Percentiles rank a stretch among this genome's conserved stretches.
Evolutionary conservation across 2,113 vertebrate genomes (phyloP).

Genomic region (Paracanthobrama guichenoti): DNA sequence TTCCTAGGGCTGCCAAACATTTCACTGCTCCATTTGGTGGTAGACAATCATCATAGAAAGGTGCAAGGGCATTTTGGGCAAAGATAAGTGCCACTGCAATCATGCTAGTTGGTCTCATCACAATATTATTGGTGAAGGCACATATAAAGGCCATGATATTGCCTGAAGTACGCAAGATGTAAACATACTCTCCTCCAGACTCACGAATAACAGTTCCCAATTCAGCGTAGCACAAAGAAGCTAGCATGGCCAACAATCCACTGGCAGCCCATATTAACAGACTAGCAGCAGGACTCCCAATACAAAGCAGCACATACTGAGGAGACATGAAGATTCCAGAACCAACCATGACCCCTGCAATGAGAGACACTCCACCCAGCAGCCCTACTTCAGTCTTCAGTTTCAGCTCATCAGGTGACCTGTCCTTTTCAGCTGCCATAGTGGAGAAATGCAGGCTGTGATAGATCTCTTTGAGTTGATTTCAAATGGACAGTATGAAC

Average conservation of each 20-base stretch:
- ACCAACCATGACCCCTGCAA: slow-evolving; percentile 84
- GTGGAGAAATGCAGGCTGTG: background rate
- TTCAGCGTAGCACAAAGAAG: slow-evolving; percentile 83
- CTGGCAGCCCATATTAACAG: slow-evolving; percentile 80
- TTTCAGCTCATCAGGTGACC: slow-evolving; percentile 48
- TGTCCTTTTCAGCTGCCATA: slow-evolving; percentile 49
- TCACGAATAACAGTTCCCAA: slow-evolving; percentile 83
- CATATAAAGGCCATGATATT: slow-evolving; percentile 82
- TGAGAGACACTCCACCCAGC: slow-evolving; percentile 78
- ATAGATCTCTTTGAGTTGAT: background rate
- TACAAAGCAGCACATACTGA: slow-evolving; percentile 75
- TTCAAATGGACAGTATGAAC: background rate
- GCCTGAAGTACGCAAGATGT: slow-evolving; percentile 83
- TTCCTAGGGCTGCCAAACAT: slow-evolving; percentile 75
- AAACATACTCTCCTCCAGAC: slow-evolving; percentile 87
- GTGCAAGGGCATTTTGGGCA: slow-evolving; percentile 76
- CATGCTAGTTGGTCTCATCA: slow-evolving; percentile 79
- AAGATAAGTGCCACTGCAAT: slow-evolving; percentile 81
- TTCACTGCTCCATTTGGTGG: slow-evolving; percentile 70
- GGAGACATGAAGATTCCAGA: slow-evolving; percentile 80
- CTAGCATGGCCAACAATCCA: slow-evolving; percentile 78
- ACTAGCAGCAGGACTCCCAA: slow-evolving; percentile 83
- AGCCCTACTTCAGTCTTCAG: slow-evolving; percentile 72
- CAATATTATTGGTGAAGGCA: slow-evolving; percentile 77
- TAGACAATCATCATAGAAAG: slow-evolving; percentile 80